Evolutionary conservation across 2,888 invertebrate species (phyloP).

Genomic region (Halocaridina rubra): DNA sequence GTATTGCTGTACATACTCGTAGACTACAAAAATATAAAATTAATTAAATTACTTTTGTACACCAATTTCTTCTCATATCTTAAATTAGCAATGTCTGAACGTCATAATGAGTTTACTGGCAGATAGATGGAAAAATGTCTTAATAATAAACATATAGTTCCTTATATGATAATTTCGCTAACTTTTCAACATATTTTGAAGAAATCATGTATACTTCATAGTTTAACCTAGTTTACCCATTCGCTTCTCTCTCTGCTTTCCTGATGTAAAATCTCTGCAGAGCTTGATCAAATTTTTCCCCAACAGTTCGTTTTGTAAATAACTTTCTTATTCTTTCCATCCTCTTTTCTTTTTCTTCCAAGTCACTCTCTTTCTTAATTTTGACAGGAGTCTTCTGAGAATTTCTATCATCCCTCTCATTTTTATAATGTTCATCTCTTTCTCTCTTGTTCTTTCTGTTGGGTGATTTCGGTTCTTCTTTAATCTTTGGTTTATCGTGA

Average conservation of each 20-base stretch:
- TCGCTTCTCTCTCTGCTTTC: constrained; percentile 42
- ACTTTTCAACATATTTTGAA: too few relatives aligned
- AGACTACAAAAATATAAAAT: too few relatives aligned
- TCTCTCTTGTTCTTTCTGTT: neutral
- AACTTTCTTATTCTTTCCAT: constrained; percentile 45
- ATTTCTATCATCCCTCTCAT: neutral
- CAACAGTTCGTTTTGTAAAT: constrained; percentile 60
- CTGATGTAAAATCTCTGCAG: constrained; percentile 54
- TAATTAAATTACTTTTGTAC: too few relatives aligned
- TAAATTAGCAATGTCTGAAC: too few relatives aligned
- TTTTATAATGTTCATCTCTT: neutral
- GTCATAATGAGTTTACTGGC: too few relatives aligned
- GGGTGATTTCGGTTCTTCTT: constrained; percentile 36
- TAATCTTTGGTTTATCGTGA: constrained; percentile 10
- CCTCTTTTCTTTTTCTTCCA: constrained; percentile 48
- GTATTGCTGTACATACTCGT: too few relatives aligned
- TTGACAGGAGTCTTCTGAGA: neutral
- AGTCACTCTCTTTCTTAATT: constrained; percentile 41
- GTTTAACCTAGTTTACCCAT: too few relatives aligned
- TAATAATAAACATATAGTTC: too few relatives aligned
- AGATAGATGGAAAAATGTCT: too few relatives aligned
- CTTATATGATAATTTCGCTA: too few relatives aligned
- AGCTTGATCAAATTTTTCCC: constrained; percentile 54
- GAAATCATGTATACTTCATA: too few relatives aligned
- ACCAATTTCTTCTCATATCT: too few relatives aligned